Evolutionary conservation across 2,797 vertebrate species (phyloP), one percentile per base, ranked within the genome.

Genomic region (Syngnathus acus): DNA sequence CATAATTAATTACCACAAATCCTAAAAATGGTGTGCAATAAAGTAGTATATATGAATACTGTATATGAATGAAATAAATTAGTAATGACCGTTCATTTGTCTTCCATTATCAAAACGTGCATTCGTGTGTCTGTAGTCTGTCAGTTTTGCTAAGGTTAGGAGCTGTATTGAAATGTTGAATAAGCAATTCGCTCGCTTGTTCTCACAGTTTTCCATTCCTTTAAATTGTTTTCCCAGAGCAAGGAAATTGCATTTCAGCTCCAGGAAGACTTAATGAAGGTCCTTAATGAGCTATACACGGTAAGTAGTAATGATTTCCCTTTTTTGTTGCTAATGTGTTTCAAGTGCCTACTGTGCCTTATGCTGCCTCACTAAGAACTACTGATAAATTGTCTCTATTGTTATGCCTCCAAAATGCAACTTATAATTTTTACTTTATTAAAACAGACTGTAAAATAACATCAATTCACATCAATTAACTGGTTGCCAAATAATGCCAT

Each of bases 211-310:
- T 71, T 59, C 39, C 9, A 45, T 9, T 61, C n/a, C 11, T 65
- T 16, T 73, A 1, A 70, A 5, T 78, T 78, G 78, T 43, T 68
- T 73, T 90, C 93, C 77, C 89, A 99, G 97, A 98, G 95, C 89
- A 99, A 98, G 89, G 97, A 99, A 88, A 98, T 99, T 78, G 94
- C 95, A 13, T 99, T 98, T 89, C 96, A 98, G 78, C 94, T 99
- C 72, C 97, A 99, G 78, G 97, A 99, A 86, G 97, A 99, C 89
- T 91, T 99, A 86, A 98, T 99, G 95, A 99, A 97, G 91, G 95
- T 98, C 83, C 94, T 99, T 72, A 99, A 97, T 19, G 97, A 99
- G 88, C 93, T 99, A 53, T 99, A 99, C 88, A 99, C 97, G 72
- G 97, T 99, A 92, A 97, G 96, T 91, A 87, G 23, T 62, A 62